Percentiles rank a stretch among this genome's conserved stretches.
Evolutionary conservation across 2,888 invertebrate genomes (phyloP).

Genomic region (Margaritifera margaritifera): DNA sequence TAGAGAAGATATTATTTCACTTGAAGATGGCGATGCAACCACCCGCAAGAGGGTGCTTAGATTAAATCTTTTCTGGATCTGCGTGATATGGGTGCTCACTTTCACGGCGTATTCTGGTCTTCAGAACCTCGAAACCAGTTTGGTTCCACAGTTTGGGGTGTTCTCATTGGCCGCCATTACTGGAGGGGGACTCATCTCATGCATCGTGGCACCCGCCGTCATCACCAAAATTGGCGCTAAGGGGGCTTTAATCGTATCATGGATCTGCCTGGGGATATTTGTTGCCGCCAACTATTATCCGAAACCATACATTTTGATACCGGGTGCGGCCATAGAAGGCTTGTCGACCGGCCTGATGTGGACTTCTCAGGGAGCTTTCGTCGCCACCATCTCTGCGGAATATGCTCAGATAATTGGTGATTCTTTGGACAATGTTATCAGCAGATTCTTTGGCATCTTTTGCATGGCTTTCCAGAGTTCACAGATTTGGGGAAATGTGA

Average conservation of each 20-base stretch:
- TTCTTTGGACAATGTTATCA: slow-evolving; percentile 38
- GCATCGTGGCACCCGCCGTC: slow-evolving; percentile 49
- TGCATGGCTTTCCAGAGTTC: slow-evolving; percentile 54
- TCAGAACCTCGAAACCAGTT: slow-evolving; percentile 41
- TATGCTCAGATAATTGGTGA: slow-evolving; percentile 41
- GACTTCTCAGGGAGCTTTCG: slow-evolving; percentile 50
- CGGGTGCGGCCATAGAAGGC: slow-evolving; percentile 45
- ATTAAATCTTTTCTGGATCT: slow-evolving; percentile 38
- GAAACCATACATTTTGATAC: slow-evolving; percentile 39
- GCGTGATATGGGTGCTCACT: slow-evolving; percentile 48
- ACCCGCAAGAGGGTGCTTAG: slow-evolving; percentile 21
- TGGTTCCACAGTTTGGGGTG: slow-evolving; percentile 44
- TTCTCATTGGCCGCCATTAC: slow-evolving; percentile 53
- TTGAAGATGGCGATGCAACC: slow-evolving; percentile 8
- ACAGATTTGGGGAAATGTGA: slow-evolving; percentile 49
- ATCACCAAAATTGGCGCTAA: slow-evolving; percentile 46
- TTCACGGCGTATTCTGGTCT: slow-evolving; percentile 48
- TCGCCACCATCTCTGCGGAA: slow-evolving; percentile 46
- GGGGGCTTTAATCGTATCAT: slow-evolving; percentile 43
- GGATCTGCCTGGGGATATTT: slow-evolving; percentile 45
- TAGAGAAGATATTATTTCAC: no score
- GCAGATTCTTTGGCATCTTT: slow-evolving; percentile 49
- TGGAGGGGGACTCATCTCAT: slow-evolving; percentile 47
- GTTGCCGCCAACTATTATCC: slow-evolving; percentile 52
- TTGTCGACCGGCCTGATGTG: slow-evolving; percentile 51